These are phyloP conservation scores for Proteles cristata DNA, from an alignment of 2,113 vertebrate genomes.

Conservation along the genomic window DNA sequence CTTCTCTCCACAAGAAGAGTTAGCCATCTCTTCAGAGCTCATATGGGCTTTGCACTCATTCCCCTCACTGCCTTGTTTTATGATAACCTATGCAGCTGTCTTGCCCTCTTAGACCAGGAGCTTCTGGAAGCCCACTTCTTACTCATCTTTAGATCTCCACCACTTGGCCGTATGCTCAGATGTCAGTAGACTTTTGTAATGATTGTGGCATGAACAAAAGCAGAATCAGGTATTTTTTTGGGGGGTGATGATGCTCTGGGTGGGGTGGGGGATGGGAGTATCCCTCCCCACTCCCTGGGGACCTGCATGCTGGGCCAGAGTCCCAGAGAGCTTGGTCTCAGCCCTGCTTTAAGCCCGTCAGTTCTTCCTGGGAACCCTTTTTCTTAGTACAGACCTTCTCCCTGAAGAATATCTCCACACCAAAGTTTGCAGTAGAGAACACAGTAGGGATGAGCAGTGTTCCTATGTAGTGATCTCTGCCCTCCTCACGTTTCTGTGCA, in stretches of 20 bases:
- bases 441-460: neutral
- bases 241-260: neutral
- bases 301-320: neutral
- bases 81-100: neutral
- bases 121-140: neutral
- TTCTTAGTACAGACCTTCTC: neutral
- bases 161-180: neutral
- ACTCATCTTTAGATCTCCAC: neutral
- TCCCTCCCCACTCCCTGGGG: neutral
- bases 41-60: neutral
- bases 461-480: neutral
- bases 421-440: neutral
- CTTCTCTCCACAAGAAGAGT: neutral
- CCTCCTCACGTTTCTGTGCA: neutral
- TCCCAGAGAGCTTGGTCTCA: neutral
- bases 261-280: neutral
- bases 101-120: neutral
- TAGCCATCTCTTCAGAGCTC: neutral
- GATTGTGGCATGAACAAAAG: neutral
- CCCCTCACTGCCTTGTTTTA: neutral
- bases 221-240: neutral
- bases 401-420: neutral
- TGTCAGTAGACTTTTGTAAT: neutral
- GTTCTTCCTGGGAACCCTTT: conserved; percentile 13
- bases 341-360: neutral